A percentile compares a stretch with the other conserved stretches of the same genome.
Conservation (phyloP, 2,888 invertebrate species). For the Pseudococcus viburni region DNA sequence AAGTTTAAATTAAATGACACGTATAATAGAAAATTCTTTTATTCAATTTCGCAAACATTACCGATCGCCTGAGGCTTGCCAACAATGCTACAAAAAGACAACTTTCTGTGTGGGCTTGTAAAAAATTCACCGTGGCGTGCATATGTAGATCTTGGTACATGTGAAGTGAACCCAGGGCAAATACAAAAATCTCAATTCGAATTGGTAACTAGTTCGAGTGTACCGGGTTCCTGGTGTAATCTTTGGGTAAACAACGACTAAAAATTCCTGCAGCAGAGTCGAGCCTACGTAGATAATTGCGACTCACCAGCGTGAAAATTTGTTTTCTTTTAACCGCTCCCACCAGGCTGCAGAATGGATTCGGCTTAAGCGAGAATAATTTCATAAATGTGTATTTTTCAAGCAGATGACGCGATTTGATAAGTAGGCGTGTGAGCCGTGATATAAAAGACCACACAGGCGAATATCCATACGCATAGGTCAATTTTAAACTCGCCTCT, state of each 20-base stretch:
- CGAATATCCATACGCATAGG: not conserved
- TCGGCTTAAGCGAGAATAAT: slow-evolving; percentile 14
- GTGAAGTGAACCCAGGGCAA: slow-evolving; percentile 11
- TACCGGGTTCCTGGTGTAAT: not conserved
- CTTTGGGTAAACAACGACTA: slow-evolving; percentile 11
- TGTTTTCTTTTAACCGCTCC: slow-evolving; percentile 27
- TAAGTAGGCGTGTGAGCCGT: slow-evolving; percentile 38
- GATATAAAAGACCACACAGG: slow-evolving; percentile 47
- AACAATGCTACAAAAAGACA: slow-evolving; percentile 26
- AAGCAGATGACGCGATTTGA: slow-evolving; percentile 45
- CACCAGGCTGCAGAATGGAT: not conserved
- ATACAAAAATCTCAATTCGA: slow-evolving; percentile 6
- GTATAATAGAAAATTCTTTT: slow-evolving; percentile 32
- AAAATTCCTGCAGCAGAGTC: not conserved
- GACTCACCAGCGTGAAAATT: slow-evolving; percentile 29
- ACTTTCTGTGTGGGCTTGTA: slow-evolving; percentile 40
- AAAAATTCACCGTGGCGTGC: slow-evolving; percentile 11
- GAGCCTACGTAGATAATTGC: not conserved
- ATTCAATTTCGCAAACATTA: not conserved
- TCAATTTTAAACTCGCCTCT: not conserved
- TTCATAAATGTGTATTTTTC: slow-evolving; percentile 50
- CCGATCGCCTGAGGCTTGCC: not conserved
- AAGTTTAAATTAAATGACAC: slow-evolving; percentile 10
- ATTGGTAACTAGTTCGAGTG: not conserved
- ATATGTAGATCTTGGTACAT: not conserved